Evolutionary conservation across 2,888 invertebrate genomes (phyloP).

Genomic region (Drosophila prostipennis): DNA sequence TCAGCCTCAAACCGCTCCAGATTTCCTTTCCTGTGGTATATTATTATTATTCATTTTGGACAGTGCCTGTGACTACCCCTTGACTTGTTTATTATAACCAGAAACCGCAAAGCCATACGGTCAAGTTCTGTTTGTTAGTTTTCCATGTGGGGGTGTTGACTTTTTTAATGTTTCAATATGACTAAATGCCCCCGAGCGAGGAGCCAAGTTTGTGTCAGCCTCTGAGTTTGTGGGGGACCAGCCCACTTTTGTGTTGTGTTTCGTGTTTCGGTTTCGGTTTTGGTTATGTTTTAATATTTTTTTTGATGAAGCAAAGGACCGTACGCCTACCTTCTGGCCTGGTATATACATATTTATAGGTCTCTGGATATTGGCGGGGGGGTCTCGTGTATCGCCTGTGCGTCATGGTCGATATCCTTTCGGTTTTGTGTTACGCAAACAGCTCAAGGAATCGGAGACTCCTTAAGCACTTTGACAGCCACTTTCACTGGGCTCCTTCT

Average conservation of each 20-base stretch:
- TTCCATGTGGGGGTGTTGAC: slow-evolving; percentile 79
- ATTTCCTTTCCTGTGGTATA: slow-evolving; percentile 33
- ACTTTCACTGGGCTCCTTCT: slow-evolving; percentile 51
- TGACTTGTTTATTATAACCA: slow-evolving; percentile 66
- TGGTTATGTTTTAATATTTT: slow-evolving; percentile 28
- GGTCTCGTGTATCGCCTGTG: slow-evolving; percentile 66
- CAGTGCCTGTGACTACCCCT: slow-evolving; percentile 42
- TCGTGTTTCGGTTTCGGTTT: slow-evolving; percentile 37
- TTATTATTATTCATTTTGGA: slow-evolving; percentile 38
- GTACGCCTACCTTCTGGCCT: slow-evolving; percentile 33
- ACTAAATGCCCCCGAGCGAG: slow-evolving; percentile 67
- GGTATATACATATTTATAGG: slow-evolving; percentile 44
- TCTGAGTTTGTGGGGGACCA: slow-evolving; percentile 35
- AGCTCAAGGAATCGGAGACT: slow-evolving; percentile 44
- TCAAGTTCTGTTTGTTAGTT: slow-evolving; percentile 60
- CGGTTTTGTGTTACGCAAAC: slow-evolving; percentile 73
- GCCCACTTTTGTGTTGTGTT: slow-evolving; percentile 59
- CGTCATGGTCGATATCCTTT: slow-evolving; percentile 78
- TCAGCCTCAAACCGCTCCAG: slow-evolving; percentile 16
- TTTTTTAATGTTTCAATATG: slow-evolving; percentile 81
- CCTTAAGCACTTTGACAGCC: slow-evolving; percentile 72
- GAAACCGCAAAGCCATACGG: slow-evolving; percentile 58
- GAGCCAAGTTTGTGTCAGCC: slow-evolving; percentile 44
- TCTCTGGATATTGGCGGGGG: slow-evolving; percentile 62
- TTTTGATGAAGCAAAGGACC: slow-evolving; percentile 1